Conservation (phyloP, 2,113 vertebrate species). For the Pipra filicauda region DNA sequence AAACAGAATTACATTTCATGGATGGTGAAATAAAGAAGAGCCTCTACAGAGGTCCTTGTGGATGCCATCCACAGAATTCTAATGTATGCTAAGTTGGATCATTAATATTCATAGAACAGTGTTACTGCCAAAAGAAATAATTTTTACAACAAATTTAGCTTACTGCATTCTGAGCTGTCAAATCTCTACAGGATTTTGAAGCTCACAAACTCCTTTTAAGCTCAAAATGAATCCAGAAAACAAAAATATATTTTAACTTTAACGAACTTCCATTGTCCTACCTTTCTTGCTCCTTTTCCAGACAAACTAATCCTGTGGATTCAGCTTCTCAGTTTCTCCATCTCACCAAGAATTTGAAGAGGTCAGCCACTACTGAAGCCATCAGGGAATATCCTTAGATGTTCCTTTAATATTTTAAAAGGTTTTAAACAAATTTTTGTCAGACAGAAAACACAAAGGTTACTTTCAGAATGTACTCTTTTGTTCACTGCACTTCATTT, state of each 20-base stretch:
- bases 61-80: slow-evolving; percentile 1
- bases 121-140: slow-evolving; percentile 47
- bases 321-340: neutral
- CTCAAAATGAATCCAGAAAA: slow-evolving; percentile 14
- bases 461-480: neutral
- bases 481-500: neutral
- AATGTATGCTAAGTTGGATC: slow-evolving; percentile 7
- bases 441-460: neutral
- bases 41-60: neutral
- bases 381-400: neutral
- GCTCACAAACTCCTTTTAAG: slow-evolving; percentile 6
- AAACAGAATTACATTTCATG: slow-evolving; percentile 11
- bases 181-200: slow-evolving; percentile 23
- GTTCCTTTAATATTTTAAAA: neutral
- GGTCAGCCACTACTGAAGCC: neutral
- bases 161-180: slow-evolving; percentile 12
- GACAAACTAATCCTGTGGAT: neutral
- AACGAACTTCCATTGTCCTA: neutral
- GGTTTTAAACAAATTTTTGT: neutral
- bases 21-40: slow-evolving; percentile 1
- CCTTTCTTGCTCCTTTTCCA: neutral
- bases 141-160: slow-evolving; percentile 51
- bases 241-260: neutral
- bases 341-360: neutral
- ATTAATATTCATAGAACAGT: slow-evolving; percentile 42